Base-by-base conservation (phyloP, 1,140 invertebrate genomes). In the Physella acuta region DNA sequence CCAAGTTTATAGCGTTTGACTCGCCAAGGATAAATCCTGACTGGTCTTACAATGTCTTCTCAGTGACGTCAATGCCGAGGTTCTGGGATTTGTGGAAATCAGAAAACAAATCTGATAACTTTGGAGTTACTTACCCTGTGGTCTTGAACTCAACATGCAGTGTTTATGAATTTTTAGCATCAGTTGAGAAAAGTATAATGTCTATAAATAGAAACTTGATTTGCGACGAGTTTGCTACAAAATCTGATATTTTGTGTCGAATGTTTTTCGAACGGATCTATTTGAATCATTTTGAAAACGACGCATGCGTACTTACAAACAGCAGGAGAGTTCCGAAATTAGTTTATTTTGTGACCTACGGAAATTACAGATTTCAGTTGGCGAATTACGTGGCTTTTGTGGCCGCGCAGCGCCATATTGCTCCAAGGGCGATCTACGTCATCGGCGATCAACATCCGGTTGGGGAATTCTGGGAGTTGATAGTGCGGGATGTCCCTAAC, bases 301-400 rank as follows among this genome's bases (percentile, higher is more conserved):
- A 44, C 44, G 8, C 20, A 20, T 52, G 58, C 53, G 24, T 49
- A 55, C 34, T 37, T 20, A 17, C 36, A 39, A 30, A 37, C 39
- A 44, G 8, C 5, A 49, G 39, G 17, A 31, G 53, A 5, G 67
- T 74, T 4, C 73, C 73, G 11, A 68, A 58, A 51, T 59, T 71
- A 33, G 73, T 74, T 24, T 74, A 74, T n/a, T 74, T 68, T 28
- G 70, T 74, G 44, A 74, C 71, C 26, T 74, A 71, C 37, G 73
- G 73, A 5, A 30, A 65, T 8, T 74, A 71, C 62, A 62, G 26
- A 4, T 74, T 74, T 61, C 17, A 66, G 20, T 71, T 74, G 53
- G 70, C 67, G 66, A 51, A 74, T 34, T 74, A 74, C 66, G 62
- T 74, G 37, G 65, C 69, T 55, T 28, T 74, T 2, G 51, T 71